A percentile compares a stretch with the other conserved stretches of the same genome.
Conservation (phyloP, 2,888 invertebrate genomes). For the Sthenelais limicola region DNA sequence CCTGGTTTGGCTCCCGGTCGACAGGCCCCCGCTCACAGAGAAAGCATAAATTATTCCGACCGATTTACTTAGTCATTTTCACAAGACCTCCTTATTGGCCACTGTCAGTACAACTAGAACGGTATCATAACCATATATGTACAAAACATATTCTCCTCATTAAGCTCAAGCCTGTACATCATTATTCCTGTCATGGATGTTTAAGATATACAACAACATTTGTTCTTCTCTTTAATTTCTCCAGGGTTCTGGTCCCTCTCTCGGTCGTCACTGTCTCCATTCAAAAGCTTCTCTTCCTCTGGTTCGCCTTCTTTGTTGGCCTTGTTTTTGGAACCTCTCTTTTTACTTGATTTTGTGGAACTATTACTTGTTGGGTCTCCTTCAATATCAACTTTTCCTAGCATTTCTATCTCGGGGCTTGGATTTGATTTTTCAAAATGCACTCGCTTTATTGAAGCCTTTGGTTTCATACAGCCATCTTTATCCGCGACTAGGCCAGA, state of each 20-base stretch:
- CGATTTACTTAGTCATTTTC: no score
- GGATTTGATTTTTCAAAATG: conserved; percentile 39
- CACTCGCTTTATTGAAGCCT: conserved; percentile 37
- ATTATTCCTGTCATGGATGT: no score
- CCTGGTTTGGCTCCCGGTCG: no score
- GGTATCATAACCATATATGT: no score
- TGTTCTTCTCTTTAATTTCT: conserved; percentile 19
- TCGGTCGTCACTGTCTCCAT: conserved; percentile 19
- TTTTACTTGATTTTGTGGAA: conserved; percentile 13
- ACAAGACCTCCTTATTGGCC: no score
- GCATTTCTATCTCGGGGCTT: conserved; percentile 34
- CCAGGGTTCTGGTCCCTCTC: conserved; percentile 2
- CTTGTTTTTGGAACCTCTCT: conserved; percentile 21
- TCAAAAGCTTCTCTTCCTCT: conserved; percentile 1
- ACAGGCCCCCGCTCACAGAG: no score
- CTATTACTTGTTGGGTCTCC: conserved; percentile 20
- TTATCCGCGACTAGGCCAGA: conserved; percentile 5
- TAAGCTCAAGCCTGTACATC: no score
- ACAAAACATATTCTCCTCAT: no score
- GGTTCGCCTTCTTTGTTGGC: conserved; percentile 17
- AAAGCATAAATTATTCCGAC: no score
- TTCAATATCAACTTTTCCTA: conserved; percentile 36
- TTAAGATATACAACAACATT: conserved; percentile 40
- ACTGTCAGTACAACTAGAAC: no score
- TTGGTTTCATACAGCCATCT: conserved; percentile 7